These are phyloP conservation scores for Sebastes hubbsi DNA, from an alignment of 2,797 vertebrate species.

Conservation along the genomic window DNA sequence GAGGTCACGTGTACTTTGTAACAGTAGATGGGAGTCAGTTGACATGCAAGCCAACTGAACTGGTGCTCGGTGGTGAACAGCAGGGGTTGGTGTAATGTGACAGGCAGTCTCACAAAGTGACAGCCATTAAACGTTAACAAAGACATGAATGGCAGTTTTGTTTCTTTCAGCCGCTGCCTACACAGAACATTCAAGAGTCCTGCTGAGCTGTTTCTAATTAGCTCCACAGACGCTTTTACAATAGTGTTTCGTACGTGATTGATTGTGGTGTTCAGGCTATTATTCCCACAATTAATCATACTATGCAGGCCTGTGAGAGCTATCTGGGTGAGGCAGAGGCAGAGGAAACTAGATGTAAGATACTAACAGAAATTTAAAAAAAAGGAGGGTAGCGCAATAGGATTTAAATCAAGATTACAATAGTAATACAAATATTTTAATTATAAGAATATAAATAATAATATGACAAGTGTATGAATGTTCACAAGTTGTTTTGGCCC, in stretches of 20 bases:
- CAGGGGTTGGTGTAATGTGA: not conserved
- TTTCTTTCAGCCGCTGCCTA: slow-evolving; percentile 2
- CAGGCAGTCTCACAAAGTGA: not conserved
- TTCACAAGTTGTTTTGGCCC: not conserved
- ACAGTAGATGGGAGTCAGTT: not conserved
- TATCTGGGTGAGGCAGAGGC: not conserved
- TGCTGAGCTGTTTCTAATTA: slow-evolving; percentile 20
- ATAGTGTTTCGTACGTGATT: slow-evolving; percentile 1
- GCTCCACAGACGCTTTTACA: not conserved
- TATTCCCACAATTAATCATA: slow-evolving; percentile 21
- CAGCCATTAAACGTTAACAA: not conserved
- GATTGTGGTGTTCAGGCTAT: slow-evolving; percentile 5
- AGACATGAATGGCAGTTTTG: not conserved
- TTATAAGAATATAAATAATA: not conserved
- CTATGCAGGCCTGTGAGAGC: not conserved
- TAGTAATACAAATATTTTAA: not conserved
- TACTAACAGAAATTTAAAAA: not conserved
- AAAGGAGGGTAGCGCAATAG: not conserved
- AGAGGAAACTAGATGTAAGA: not conserved
- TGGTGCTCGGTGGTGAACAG: not conserved
- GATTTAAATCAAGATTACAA: not conserved
- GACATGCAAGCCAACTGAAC: not conserved
- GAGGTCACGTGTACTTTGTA: not conserved
- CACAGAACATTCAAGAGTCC: not conserved
- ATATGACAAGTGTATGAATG: not conserved